Conservation (phyloP, 2,888 invertebrate genomes). For the Drosophila mercatorum region DNA sequence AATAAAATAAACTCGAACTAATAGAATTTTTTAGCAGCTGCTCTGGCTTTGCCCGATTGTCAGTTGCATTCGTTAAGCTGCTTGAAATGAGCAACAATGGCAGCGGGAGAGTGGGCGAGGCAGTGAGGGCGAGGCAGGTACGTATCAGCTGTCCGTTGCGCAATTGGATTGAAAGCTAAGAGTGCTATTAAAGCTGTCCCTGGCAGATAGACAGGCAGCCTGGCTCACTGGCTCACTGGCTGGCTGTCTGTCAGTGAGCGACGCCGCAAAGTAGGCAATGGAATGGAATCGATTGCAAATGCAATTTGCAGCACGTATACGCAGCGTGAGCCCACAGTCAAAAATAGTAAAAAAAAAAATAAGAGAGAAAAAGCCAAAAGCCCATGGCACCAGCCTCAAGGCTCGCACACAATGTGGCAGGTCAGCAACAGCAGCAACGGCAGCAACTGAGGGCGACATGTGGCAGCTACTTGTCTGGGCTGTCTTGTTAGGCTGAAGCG, state of each 20-base stretch:
- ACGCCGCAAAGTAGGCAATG: conserved; percentile 50
- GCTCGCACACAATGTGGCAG: conserved; percentile 15
- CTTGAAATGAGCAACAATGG: conserved; percentile 24
- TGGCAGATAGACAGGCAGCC: conserved; percentile 11
- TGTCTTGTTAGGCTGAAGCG: conserved; percentile 18
- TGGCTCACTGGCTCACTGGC: neutral
- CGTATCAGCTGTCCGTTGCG: conserved; percentile 37
- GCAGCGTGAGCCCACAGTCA: conserved; percentile 19
- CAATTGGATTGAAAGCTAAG: conserved; percentile 36
- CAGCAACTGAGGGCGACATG: neutral
- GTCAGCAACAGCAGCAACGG: conserved; percentile 10
- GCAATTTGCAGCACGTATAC: conserved; percentile 33
- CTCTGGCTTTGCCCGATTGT: conserved; percentile 12
- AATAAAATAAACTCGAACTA: conserved; percentile 8
- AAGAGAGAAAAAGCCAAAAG: conserved; percentile 5
- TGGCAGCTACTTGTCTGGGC: conserved; percentile 12
- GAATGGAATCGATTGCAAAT: conserved; percentile 35
- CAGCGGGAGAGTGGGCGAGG: neutral
- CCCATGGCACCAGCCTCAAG: conserved; percentile 6
- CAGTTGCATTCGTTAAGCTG: conserved; percentile 19
- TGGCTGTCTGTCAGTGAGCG: neutral
- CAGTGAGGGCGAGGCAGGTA: neutral
- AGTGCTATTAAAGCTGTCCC: conserved; percentile 27
- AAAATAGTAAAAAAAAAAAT: neutral
- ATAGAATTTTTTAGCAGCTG: conserved; percentile 11